phyloP scores from a whole-genome alignment of 2,888 invertebrate species.

The Drosophila mettleri region DNA sequence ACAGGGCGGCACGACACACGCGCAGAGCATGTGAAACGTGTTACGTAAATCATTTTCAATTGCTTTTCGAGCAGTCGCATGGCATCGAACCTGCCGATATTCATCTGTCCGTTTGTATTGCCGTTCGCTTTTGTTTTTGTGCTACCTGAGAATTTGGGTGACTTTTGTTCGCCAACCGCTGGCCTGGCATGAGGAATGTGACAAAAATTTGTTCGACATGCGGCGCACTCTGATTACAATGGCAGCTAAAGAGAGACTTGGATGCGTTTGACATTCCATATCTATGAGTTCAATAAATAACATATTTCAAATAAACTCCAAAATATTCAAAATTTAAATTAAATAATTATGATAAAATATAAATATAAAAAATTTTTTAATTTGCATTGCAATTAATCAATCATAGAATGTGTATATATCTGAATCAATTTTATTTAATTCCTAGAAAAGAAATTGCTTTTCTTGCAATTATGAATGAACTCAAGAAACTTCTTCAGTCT shows the following conservation, averaged over 20 bases:
- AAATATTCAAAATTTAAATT: neutral
- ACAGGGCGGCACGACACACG: conserved; percentile 21
- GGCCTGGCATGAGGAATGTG: conserved; percentile 35
- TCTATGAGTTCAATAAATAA: too few species aligned
- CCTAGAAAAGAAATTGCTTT: neutral
- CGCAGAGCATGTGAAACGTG: conserved; percentile 11
- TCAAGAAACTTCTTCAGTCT: neutral
- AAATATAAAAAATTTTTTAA: neutral
- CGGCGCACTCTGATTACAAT: conserved; percentile 7
- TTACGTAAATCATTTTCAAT: conserved; percentile 75
- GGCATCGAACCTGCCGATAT: conserved; percentile 30
- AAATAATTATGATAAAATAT: neutral
- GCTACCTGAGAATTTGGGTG: conserved; percentile 12
- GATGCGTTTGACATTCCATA: neutral
- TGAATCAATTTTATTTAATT: neutral
- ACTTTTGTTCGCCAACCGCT: conserved; percentile 6
- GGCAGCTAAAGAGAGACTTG: neutral
- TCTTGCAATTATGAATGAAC: neutral
- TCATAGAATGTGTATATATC: neutral
- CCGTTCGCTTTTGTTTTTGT: conserved; percentile 29
- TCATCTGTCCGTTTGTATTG: conserved; percentile 32
- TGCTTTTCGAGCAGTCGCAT: conserved; percentile 73
- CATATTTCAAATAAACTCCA: neutral
- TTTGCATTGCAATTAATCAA: neutral
- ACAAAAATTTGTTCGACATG: conserved; percentile 24